Conservation (phyloP, 2,888 invertebrate genomes). For the Meta bourneti region DNA sequence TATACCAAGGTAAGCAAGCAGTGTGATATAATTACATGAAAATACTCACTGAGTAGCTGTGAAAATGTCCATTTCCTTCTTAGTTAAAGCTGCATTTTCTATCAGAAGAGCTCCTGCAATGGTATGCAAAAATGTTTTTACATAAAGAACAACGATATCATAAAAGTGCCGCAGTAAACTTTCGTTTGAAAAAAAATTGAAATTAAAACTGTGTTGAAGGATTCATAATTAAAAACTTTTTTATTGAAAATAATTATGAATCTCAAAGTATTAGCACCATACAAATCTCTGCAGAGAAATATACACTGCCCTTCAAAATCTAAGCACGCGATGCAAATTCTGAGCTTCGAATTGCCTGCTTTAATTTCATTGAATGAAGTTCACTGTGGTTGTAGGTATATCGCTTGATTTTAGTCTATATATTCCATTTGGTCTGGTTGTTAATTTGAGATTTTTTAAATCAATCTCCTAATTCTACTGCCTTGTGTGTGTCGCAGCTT, state of each 20-base stretch:
- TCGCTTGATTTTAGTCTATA: no score
- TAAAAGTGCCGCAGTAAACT: background rate
- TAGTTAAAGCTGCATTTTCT: constrained; percentile 49
- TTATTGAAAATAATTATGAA: background rate
- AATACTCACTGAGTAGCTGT: constrained; percentile 38
- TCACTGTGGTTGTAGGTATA: no score
- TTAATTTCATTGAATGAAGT: no score
- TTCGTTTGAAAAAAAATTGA: background rate
- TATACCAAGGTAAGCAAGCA: background rate
- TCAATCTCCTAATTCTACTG: no score
- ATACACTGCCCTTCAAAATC: no score
- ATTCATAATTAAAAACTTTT: background rate
- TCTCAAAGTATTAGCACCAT: background rate
- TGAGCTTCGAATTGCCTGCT: no score
- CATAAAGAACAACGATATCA: background rate
- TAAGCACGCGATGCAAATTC: no score
- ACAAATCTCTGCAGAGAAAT: background rate
- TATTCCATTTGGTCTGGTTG: no score
- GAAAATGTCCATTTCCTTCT: constrained; percentile 29
- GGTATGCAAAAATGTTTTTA: background rate
- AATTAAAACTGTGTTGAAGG: background rate
- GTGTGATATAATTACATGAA: background rate
- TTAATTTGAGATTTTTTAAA: no score
- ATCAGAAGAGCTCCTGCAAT: constrained; percentile 60
- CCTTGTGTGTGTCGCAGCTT: no score